Conservation (phyloP, 2,113 vertebrate species). For the Mustela nigripes region DNA sequence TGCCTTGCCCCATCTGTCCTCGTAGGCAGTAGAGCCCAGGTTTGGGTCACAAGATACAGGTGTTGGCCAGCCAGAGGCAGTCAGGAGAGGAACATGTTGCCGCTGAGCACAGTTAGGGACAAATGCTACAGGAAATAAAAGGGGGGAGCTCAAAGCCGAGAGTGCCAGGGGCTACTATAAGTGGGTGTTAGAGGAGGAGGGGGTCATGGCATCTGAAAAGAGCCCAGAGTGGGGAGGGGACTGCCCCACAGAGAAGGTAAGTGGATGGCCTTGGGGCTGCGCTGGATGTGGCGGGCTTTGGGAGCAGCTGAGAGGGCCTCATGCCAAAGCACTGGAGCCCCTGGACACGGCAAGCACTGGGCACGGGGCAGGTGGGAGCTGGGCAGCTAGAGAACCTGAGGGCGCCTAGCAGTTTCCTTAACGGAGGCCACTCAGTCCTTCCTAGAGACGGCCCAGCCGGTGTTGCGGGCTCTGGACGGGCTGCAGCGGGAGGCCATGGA, state of each 20-base stretch:
- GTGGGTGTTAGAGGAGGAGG: neutral
- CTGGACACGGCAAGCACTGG: neutral
- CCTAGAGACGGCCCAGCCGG: constrained; percentile 95
- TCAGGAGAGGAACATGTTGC: neutral
- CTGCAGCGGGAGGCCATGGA: constrained; percentile 95
- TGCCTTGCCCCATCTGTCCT: neutral
- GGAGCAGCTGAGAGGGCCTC: neutral
- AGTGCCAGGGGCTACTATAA: neutral
- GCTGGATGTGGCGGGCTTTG: fast-evolving
- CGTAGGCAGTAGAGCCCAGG: neutral
- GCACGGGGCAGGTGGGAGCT: neutral
- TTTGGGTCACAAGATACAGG: neutral
- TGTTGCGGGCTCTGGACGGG: constrained; percentile 93
- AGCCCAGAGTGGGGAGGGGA: neutral
- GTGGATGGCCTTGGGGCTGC: too few species aligned
- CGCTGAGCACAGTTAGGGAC: neutral
- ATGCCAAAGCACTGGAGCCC: neutral
- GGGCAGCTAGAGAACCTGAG: neutral
- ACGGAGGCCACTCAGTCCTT: constrained; percentile 90
- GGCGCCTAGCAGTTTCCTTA: constrained; percentile 83
- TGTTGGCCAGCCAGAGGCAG: neutral
- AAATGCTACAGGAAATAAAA: neutral
- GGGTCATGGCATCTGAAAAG: neutral
- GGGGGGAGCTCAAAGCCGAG: too few species aligned
- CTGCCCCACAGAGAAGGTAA: neutral